A percentile compares a stretch with the other conserved stretches of the same genome.
These are phyloP conservation scores for Cladopsammia gracilis DNA, from an alignment of 64 coral and sea anemone genomes.

Conservation along the genomic window DNA sequence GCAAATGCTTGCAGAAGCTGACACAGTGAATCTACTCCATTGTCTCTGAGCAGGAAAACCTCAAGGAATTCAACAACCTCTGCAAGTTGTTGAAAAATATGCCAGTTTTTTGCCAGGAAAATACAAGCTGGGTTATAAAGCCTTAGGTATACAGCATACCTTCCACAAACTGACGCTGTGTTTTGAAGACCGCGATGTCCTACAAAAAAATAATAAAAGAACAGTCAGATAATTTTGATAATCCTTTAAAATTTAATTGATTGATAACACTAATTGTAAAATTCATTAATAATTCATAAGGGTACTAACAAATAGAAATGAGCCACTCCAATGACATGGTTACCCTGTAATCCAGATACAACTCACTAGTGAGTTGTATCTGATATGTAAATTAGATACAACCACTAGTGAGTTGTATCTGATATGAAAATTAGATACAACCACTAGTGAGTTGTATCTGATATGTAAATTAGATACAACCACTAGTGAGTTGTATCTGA, in stretches of 20 bases:
- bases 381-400: no score
- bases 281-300: no score
- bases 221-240: no score
- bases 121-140: constrained; percentile 52
- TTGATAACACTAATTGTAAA: background rate
- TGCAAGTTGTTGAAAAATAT: constrained; percentile 49
- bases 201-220: constrained; percentile 15
- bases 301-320: no score
- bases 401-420: no score
- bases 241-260: background rate
- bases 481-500: no score
- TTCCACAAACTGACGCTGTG: constrained; percentile 44
- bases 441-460: no score
- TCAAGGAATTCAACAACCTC: constrained; percentile 68
- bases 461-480: no score
- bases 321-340: no score
- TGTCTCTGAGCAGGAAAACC: constrained; percentile 57
- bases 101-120: constrained; percentile 38
- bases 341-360: no score
- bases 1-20: constrained; percentile 47
- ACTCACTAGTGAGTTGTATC: no score
- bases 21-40: constrained; percentile 56
- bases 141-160: constrained; percentile 60
- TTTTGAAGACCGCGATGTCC: constrained; percentile 21
- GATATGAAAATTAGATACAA: no score